Conservation (phyloP, 2,888 invertebrate species). For the Sesamia inferens region DNA sequence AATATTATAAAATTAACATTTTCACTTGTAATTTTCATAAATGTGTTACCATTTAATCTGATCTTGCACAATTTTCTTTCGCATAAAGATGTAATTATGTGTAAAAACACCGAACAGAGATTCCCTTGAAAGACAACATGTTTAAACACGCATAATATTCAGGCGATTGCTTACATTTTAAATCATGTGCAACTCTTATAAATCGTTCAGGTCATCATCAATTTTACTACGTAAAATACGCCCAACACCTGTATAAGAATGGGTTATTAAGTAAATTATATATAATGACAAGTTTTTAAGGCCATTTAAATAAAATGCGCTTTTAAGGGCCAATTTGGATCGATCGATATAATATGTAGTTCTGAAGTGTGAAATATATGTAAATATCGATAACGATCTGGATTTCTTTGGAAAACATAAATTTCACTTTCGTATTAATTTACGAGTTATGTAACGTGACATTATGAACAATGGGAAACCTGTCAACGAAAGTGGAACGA, state of each 20-base stretch:
- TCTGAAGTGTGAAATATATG: conserved; percentile 41
- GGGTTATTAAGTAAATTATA: conserved; percentile 77
- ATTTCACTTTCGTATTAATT: conserved; percentile 42
- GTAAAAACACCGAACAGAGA: conserved; percentile 58
- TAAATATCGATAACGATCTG: conserved; percentile 34
- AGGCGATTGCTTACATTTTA: conserved; percentile 74
- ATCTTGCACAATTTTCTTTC: conserved; percentile 56
- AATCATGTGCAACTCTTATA: conserved; percentile 67
- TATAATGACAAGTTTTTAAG: conserved; percentile 72
- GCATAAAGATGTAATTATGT: conserved; percentile 67
- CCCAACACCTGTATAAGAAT: conserved; percentile 74
- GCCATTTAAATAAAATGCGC: conserved; percentile 57
- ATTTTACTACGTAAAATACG: conserved; percentile 69
- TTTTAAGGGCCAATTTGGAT: conserved; percentile 43
- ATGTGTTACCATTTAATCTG: conserved; percentile 56
- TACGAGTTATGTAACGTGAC: conserved; percentile 46
- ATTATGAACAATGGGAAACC: conserved; percentile 68
- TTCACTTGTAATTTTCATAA: conserved; percentile 44
- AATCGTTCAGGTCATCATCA: conserved; percentile 66
- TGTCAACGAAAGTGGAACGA: conserved; percentile 68
- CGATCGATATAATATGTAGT: conserved; percentile 42
- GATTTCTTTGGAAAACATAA: conserved; percentile 29
- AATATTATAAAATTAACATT: conserved; percentile 51
- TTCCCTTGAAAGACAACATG: conserved; percentile 68
- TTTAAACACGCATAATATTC: conserved; percentile 60